A percentile compares a stretch with the other conserved stretches of the same genome.
Conservation (phyloP, 2,113 vertebrate genomes). For the Marcusenius ussheri region DNA sequence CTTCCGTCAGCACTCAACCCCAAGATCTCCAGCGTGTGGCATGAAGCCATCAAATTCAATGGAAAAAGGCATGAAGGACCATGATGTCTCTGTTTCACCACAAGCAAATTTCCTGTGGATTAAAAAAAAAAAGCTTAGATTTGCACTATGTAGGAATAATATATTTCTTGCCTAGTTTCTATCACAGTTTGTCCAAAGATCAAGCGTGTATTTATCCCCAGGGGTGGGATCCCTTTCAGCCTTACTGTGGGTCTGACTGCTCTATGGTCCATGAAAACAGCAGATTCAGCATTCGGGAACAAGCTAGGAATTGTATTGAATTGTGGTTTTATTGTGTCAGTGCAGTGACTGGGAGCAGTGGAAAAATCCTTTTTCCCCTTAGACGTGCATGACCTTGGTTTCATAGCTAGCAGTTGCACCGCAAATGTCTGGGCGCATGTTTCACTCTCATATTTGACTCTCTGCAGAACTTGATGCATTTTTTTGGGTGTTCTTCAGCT, state of each 20-base stretch:
- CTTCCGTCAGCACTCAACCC: background rate
- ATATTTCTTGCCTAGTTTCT: background rate
- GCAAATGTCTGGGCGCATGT: background rate
- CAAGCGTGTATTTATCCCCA: background rate
- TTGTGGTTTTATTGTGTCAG: constrained; percentile 8
- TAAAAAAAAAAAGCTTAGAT: background rate
- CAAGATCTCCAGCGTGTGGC: background rate
- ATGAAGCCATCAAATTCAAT: background rate
- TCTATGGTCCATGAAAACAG: background rate
- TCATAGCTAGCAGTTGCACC: background rate
- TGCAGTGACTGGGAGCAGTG: background rate
- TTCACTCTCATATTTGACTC: background rate
- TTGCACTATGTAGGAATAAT: background rate
- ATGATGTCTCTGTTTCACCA: background rate
- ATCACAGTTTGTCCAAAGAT: background rate
- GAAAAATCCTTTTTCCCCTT: background rate
- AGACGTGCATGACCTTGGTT: background rate
- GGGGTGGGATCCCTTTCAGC: background rate
- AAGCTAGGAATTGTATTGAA: background rate
- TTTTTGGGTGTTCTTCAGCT: background rate
- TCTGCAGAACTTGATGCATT: background rate
- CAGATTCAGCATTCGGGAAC: background rate
- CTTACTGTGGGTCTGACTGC: background rate
- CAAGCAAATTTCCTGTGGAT: background rate
- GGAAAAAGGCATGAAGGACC: background rate